Conservation (phyloP, 2,888 invertebrate species). For the Willowsia nigromaculata region DNA sequence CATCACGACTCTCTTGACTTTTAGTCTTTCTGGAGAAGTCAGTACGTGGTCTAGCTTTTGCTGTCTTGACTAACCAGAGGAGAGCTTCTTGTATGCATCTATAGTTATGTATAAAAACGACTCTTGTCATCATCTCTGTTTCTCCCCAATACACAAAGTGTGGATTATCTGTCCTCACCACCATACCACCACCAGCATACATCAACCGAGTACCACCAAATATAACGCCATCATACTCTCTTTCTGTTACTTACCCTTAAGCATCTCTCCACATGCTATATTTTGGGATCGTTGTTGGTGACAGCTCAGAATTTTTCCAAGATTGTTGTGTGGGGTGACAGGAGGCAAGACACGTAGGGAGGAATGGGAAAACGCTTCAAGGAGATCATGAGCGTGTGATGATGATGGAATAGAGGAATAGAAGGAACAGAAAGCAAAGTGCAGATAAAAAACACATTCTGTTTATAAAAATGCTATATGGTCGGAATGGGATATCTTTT, state of each 20-base stretch:
- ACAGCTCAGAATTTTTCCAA: conserved; percentile 67
- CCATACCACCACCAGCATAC: conserved; percentile 26
- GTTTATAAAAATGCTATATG: neutral
- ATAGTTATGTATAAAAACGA: neutral
- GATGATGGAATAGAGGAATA: conserved; percentile 2
- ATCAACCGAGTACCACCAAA: neutral
- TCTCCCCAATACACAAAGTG: neutral
- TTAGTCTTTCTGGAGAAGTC: conserved; percentile 8
- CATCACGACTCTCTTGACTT: conserved; percentile 22
- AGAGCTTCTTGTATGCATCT: neutral
- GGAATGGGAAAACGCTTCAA: conserved; percentile 45
- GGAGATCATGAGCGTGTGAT: conserved; percentile 28
- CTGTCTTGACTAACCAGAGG: neutral
- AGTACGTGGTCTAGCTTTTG: conserved; percentile 1
- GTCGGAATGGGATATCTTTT: neutral
- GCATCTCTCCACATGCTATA: conserved; percentile 24
- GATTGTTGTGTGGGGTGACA: conserved; percentile 66
- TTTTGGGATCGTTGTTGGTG: conserved; percentile 55
- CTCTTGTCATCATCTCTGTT: neutral
- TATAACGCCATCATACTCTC: neutral
- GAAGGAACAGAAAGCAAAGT: conserved; percentile 9
- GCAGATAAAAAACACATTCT: conserved; percentile 6
- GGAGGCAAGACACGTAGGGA: conserved; percentile 41
- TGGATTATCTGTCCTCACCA: conserved; percentile 64
- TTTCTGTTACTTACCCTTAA: conserved; percentile 29